Evolutionary conservation across 1,140 invertebrate species (phyloP).

Genomic region (Bombus superbus): DNA sequence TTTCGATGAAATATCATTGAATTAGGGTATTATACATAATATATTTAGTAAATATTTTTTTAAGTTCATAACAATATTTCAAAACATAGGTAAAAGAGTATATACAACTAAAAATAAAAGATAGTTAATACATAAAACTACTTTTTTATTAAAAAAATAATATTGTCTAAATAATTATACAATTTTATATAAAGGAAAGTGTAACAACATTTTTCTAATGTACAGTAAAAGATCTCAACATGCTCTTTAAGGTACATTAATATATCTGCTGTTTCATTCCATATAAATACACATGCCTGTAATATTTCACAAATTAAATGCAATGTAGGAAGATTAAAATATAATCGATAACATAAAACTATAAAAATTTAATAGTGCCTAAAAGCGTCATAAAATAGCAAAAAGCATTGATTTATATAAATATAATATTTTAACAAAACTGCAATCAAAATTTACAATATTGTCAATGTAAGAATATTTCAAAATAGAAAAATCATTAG

Average conservation of each 20-base stretch:
- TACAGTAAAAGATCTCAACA: conserved; percentile 33
- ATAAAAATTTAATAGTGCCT: conserved; percentile 22
- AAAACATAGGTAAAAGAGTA: neutral
- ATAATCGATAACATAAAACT: conserved; percentile 30
- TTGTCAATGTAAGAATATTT: conserved; percentile 16
- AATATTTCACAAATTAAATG: conserved; percentile 26
- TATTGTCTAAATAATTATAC: conserved; percentile 34
- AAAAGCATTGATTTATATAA: conserved; percentile 39
- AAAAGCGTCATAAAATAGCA: conserved; percentile 43
- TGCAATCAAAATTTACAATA: conserved; percentile 18
- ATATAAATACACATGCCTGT: conserved; percentile 25
- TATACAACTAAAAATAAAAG: conserved; percentile 10
- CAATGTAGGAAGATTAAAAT: conserved; percentile 19
- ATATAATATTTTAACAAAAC: conserved; percentile 32
- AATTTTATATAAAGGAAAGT: conserved; percentile 33
- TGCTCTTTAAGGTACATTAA: conserved; percentile 24
- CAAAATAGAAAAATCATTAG: conserved; percentile 21
- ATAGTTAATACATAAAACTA: conserved; percentile 20
- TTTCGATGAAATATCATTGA: neutral
- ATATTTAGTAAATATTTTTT: conserved; percentile 4
- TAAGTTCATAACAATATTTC: neutral
- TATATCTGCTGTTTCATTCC: conserved; percentile 11
- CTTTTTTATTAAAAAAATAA: conserved; percentile 38
- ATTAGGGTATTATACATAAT: neutral
- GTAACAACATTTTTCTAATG: conserved; percentile 17